Evolutionary conservation across 2,888 invertebrate genomes (phyloP), one percentile per base, ranked within the genome.

Genomic region (Leptinotarsa haldemani): DNA sequence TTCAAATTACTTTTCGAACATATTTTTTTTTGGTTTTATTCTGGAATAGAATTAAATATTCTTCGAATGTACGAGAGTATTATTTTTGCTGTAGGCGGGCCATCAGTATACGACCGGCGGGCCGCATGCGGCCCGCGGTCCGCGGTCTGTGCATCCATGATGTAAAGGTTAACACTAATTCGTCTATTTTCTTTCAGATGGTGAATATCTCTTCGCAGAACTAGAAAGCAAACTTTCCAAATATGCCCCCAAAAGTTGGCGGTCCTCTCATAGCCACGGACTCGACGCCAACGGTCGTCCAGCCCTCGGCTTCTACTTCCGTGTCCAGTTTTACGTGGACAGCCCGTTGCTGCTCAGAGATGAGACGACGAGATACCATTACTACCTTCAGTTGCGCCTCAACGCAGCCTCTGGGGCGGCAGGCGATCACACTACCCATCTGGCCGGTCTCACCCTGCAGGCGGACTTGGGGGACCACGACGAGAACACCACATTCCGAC

Each of bases 201-300:
- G 95, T 89, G 97, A 98, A 90, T 97, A 95, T 89, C 92, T 97
- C 86, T 98, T 98, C 90, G 94, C 97, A 88, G 96, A 97, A 88
- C 93, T 94, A 87, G 97, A 97, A 88, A 95, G 94, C 90, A 98
- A 98, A 90, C 91, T 98, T 85, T 96, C 96, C 86, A 98, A 98
- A 90, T 96, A 97, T 90, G 97, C 97, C 84, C 96, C 97, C 85
- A 97, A 97, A 89, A 95, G 95, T 88, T 97, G 97, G 97, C 94
- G 97, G 88, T 95, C 96, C 82, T 96, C 96, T 81, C 95, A 95
- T 88, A 95, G 95, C 85, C 95, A 95, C 90, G 96, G 96, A 81
- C 90, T 96, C 89, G 96, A 96, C 90, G 94, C 94, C 86, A 95
- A 94, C 88, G 97, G 97, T 81, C 93, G 94, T 84, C 97, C 97